Percentiles rank a stretch among this genome's conserved stretches.
These are phyloP conservation scores for Laticauda laticaudata DNA, from an alignment of 2,113 vertebrate species.

Conservation along the genomic window DNA sequence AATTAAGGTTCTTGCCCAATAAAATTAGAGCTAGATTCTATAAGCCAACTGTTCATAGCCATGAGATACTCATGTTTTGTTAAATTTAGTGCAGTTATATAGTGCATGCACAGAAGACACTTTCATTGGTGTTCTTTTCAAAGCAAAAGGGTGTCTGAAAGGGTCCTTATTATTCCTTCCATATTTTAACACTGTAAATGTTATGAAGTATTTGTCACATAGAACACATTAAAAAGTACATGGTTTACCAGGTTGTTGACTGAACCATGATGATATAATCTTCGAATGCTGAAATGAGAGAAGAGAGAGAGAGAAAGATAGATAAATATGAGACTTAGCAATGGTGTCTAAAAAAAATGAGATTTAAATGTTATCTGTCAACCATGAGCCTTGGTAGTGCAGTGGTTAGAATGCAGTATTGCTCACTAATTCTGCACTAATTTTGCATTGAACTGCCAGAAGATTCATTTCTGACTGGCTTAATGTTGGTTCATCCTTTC, in stretches of 20 bases:
- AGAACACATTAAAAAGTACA: neutral
- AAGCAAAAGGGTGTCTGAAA: neutral
- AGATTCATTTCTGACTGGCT: neutral
- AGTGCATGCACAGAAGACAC: neutral
- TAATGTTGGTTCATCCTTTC: neutral
- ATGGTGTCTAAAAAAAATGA: neutral
- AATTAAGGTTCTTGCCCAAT: neutral
- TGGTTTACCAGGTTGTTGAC: constrained; percentile 29
- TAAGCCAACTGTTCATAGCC: neutral
- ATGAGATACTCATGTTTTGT: neutral
- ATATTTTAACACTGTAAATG: neutral
- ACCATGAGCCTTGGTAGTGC: neutral
- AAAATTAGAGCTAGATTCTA: neutral
- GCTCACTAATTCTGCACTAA: no score
- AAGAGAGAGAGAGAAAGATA: neutral
- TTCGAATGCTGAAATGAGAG: constrained; percentile 25
- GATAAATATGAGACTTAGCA: constrained; percentile 14
- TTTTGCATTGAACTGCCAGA: neutral
- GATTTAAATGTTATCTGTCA: neutral
- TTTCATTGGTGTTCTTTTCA: neutral
- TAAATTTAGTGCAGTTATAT: neutral
- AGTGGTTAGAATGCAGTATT: neutral
- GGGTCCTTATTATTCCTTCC: neutral
- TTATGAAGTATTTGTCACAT: neutral
- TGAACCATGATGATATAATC: neutral